phyloP scores from a whole-genome alignment of 1,140 invertebrate species.

The Atta texana region DNA sequence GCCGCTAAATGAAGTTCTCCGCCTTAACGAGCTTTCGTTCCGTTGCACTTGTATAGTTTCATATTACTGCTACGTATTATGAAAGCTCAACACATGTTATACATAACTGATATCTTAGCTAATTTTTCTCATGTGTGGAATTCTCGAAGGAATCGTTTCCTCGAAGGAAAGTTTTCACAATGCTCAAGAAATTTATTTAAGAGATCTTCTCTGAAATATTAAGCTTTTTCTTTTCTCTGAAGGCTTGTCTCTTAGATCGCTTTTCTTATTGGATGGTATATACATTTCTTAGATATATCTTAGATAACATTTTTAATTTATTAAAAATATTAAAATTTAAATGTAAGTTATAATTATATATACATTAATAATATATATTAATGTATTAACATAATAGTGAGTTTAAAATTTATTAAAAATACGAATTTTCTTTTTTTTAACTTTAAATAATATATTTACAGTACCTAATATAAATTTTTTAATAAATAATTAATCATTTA shows the following conservation, averaged over 20 bases:
- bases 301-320: background rate
- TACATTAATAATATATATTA: no score
- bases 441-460: background rate
- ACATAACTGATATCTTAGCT: constrained; percentile 20
- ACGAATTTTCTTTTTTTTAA: background rate
- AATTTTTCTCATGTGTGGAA: constrained; percentile 7
- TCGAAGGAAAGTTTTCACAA: background rate
- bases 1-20: constrained; percentile 44
- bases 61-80: constrained; percentile 42
- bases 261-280: background rate
- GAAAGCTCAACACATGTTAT: constrained; percentile 25
- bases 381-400: no score
- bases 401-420: background rate
- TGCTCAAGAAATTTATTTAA: background rate
- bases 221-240: background rate
- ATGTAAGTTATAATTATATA: no score
- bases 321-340: background rate
- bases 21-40: constrained; percentile 52
- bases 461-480: background rate
- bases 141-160: background rate
- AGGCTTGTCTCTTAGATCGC: background rate
- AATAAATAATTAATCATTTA: background rate
- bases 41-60: constrained; percentile 46
- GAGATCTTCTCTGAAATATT: background rate
- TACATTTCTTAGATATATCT: background rate